Evolutionary conservation across 2,113 vertebrate species (phyloP).

Genomic region (Cottus gobio): DNA sequence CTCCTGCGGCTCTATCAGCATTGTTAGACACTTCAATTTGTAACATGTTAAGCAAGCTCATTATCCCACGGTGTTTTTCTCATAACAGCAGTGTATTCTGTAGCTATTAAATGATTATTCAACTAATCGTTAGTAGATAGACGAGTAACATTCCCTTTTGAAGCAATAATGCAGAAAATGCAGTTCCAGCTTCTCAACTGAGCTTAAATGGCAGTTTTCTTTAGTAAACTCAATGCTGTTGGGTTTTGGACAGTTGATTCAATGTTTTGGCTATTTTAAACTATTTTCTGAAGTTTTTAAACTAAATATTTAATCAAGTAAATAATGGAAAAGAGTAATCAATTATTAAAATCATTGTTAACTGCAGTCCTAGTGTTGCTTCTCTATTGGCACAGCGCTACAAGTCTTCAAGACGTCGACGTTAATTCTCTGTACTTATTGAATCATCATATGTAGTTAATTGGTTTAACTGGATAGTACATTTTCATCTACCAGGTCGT

Average conservation of each 20-base stretch:
- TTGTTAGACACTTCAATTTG: neutral
- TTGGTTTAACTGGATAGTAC: neutral
- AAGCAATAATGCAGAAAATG: neutral
- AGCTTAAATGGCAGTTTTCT: conserved; percentile 5
- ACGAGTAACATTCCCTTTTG: neutral
- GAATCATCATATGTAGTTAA: neutral
- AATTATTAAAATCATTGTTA: neutral
- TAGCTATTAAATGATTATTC: neutral
- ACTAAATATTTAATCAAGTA: neutral
- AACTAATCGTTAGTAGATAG: neutral
- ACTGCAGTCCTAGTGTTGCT: neutral
- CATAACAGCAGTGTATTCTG: neutral
- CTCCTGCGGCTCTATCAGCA: neutral
- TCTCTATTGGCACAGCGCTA: neutral
- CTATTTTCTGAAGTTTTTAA: neutral
- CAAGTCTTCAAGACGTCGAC: neutral
- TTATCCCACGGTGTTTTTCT: neutral
- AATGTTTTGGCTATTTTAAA: neutral
- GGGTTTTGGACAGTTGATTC: neutral
- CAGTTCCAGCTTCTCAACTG: neutral
- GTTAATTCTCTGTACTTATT: neutral
- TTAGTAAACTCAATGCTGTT: neutral
- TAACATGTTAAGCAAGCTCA: neutral
- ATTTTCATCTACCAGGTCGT: neutral
- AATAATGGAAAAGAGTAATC: neutral